Conservation (phyloP, 2,113 vertebrate species). For the Hystrix cristata region DNA sequence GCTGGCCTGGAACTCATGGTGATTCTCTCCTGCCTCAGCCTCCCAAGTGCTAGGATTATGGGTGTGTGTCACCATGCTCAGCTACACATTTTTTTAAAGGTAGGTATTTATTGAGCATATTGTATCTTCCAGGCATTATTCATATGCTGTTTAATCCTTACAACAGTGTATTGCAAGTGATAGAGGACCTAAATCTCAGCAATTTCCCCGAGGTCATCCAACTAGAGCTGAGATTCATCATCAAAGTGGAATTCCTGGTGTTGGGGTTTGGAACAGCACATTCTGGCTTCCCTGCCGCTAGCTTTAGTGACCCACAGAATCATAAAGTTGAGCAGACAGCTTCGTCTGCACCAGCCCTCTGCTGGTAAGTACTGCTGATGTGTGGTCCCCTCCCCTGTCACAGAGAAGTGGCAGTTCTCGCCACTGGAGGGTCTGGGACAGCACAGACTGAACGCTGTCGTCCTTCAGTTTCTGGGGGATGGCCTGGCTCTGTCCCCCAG, state of each 20-base stretch:
- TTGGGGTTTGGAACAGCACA: neutral
- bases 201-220: neutral
- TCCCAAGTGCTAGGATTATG: neutral
- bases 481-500: neutral
- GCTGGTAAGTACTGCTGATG: neutral
- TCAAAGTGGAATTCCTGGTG: neutral
- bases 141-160: too few relatives aligned
- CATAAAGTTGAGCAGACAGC: neutral
- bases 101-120: neutral
- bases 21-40: neutral
- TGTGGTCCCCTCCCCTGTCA: too few relatives aligned
- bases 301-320: neutral
- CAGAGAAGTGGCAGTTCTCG: rapidly evolving
- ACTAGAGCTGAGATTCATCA: neutral
- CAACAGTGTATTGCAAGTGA: neutral
- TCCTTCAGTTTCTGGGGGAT: neutral
- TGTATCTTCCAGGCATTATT: neutral
- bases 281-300: neutral
- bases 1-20: neutral
- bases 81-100: neutral
- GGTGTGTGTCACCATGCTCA: neutral
- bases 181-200: neutral
- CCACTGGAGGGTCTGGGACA: neutral
- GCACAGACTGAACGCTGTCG: neutral
- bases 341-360: neutral